A percentile compares a stretch with the other conserved stretches of the same genome.
Conservation (phyloP, 2,113 vertebrate species). For the Circaetus gallicus region DNA sequence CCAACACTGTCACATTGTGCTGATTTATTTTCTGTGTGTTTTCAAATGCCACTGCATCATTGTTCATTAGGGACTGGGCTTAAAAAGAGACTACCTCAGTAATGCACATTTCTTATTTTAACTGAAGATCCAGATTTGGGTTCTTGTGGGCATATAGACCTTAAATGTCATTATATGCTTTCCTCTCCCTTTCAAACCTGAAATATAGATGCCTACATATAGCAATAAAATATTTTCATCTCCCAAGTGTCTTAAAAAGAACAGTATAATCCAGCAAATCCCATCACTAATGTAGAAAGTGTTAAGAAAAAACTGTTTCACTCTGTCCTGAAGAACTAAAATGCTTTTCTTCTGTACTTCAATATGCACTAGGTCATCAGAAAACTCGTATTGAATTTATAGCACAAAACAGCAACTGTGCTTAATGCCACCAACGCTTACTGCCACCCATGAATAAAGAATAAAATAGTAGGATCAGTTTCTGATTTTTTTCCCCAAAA, state of each 20-base stretch:
- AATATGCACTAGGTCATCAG: background rate
- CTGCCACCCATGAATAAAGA: background rate
- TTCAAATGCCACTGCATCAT: background rate
- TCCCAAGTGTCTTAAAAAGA: background rate
- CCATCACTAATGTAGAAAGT: background rate
- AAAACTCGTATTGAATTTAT: background rate
- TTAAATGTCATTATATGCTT: background rate
- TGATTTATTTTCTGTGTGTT: conserved; percentile 10
- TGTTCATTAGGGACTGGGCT: background rate
- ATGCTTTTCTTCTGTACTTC: background rate
- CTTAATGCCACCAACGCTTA: background rate
- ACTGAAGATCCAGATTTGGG: background rate
- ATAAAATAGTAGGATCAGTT: background rate
- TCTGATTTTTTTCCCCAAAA: background rate
- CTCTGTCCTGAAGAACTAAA: background rate
- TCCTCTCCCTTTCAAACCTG: background rate
- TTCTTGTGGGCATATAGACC: background rate
- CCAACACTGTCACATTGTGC: background rate
- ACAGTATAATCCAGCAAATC: background rate
- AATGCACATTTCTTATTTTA: background rate
- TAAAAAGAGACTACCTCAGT: background rate
- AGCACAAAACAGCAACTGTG: background rate
- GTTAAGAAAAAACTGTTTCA: background rate
- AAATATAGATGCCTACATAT: background rate
- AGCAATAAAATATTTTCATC: background rate